Conservation (phyloP, 2,113 vertebrate species). For the Vulpes ferrilata region DNA sequence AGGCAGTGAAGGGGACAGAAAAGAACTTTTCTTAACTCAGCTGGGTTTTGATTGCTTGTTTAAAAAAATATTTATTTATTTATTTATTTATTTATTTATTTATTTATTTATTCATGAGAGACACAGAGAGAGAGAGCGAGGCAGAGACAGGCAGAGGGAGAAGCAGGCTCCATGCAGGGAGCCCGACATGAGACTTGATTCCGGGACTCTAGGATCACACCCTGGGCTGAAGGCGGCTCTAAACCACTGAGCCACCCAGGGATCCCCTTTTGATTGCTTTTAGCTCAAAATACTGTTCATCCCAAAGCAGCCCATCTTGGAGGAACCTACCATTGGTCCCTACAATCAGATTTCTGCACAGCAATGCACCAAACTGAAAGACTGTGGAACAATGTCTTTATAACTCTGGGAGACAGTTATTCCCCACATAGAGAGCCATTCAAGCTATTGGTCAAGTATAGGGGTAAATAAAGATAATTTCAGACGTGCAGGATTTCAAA, state of each 20-base stretch:
- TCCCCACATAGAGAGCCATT: background rate
- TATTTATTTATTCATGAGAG: too few species aligned
- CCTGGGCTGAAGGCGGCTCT: too few species aligned
- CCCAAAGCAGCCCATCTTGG: background rate
- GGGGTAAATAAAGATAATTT: background rate
- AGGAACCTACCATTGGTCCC: background rate
- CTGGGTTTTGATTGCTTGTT: background rate
- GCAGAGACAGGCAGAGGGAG: too few species aligned
- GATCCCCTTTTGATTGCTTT: background rate
- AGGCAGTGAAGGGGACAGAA: background rate
- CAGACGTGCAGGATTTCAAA: background rate
- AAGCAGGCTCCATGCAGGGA: too few species aligned
- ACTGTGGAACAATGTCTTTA: background rate
- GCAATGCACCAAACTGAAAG: background rate
- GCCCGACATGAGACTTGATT: too few species aligned
- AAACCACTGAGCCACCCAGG: too few species aligned
- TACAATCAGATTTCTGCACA: background rate
- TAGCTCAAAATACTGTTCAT: background rate
- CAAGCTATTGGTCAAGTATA: background rate
- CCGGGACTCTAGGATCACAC: too few species aligned
- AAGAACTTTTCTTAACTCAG: background rate
- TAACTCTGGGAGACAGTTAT: constrained; percentile 9
- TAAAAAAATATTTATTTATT: too few species aligned
- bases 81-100: too few species aligned
- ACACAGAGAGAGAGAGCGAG: too few species aligned